Base-by-base conservation (phyloP, 2,888 invertebrate genomes). In the Nymphalis polychloros region DNA sequence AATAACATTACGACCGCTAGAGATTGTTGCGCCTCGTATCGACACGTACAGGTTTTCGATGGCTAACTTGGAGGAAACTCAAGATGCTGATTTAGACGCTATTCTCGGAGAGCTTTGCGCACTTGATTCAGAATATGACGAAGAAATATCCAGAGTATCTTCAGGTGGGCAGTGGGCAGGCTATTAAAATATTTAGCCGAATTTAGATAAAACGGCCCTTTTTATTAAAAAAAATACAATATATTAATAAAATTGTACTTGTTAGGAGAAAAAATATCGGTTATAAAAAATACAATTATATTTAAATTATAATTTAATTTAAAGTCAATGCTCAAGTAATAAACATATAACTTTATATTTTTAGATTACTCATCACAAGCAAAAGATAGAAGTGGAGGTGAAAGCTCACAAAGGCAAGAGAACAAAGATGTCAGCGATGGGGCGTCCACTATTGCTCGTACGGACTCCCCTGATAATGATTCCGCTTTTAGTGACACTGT, bases 401-500 rank as follows among this genome's bases (percentile, higher is more conserved):
- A 77, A 4, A 84, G 82, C 35, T 69, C 80, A 0, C 86, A 79
- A 69, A 81, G 85, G 64, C 82, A 77, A 72, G 89, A 89, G 59
- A 74, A 68, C 69, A 90, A 90, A 68, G 90, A 89, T 70, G 78
- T 82, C 76, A 81, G 78, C 73, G 84, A 93, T 81, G 76, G 90
- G 75, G 81, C 90, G 2, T 81, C 88, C n/a, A 84, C 78, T 67
- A 86, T 89, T 68, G 75, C 86, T 2, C 94, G 97, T 73, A 97
- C 97, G 17, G 98, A 98, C 81, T 98, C 98, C 64, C 98, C 98
- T 0, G 99, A 99, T 89, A 98, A 98, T 89, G 99, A 99, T 91
- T 98, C 98, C 16, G 99, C 99, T 19, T 99, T 98, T 88, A 98
- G 98, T 80, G 99, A 99, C 90, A 98, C 98, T 73, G 98, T 98